Base-by-base conservation (phyloP, 2,888 invertebrate genomes). In the Chydorus sphaericus region DNA sequence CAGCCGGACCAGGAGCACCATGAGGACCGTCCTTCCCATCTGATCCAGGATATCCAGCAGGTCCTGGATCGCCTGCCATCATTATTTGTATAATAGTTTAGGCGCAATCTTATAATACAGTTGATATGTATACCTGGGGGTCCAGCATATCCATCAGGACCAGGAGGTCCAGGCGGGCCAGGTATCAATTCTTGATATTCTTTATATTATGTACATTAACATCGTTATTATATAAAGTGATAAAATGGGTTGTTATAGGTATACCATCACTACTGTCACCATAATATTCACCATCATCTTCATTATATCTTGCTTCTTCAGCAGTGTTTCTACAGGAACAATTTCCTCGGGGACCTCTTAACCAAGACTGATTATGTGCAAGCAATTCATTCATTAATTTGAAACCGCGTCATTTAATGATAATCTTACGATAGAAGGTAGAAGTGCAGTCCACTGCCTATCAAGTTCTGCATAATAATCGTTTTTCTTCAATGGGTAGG, bases 51-150 rank as follows among this genome's bases (percentile, higher is more conserved):
- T 44, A 26, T 20, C 44, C 44, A 26, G 14, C 14, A 23, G 23
- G 23, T 23, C 44, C 82, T 62, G 79, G 77, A 28, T 83, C 83
- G 0, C 86, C 86, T 23, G 80, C 71, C 14, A 80, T 78, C 0
- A 2, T 85, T 85, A n/a, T 3, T 75, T 69, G 48, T 77, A 23
- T 44, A 23, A 23, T 14, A 14, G 23, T 14, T 44, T 72, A n/a
- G n/a, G n/a, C n/a, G n/a, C n/a, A n/a, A n/a, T n/a, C n/a, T n/a
- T n/a, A n/a, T n/a, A n/a, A n/a, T n/a, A n/a, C n/a, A n/a, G n/a
- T n/a, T n/a, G n/a, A n/a, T n/a, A n/a, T n/a, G n/a, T n/a, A n/a
- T n/a, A 10, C 85, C 86, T 3, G 75, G 71, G 44, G 80, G 77
- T 2, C 87, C 87, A 16, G 78, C 74, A 66, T 82, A 82, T n/a